Evolutionary conservation across 2,797 vertebrate genomes (phyloP).

Genomic region (Parambassis ranga): DNA sequence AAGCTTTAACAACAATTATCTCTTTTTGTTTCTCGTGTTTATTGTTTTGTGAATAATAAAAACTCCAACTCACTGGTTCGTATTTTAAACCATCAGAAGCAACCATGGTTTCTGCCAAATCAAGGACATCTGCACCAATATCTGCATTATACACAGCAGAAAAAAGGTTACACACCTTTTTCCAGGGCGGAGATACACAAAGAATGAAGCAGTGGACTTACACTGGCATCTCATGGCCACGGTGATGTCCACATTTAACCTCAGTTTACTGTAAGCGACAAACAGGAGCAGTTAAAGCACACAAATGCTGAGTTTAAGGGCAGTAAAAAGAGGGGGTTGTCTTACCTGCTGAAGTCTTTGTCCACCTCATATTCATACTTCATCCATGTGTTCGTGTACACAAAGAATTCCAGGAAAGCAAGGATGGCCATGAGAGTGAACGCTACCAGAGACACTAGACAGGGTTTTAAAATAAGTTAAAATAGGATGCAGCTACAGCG

Average conservation of each 20-base stretch:
- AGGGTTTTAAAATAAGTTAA: background rate
- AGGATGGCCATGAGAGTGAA: constrained; percentile 92
- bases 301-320: no score
- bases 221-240: constrained; percentile 98
- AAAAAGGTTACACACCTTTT: background rate
- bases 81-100: constrained; percentile 92
- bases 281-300: background rate
- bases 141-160: constrained; percentile 76
- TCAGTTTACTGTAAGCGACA: constrained; percentile 88
- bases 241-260: constrained; percentile 96
- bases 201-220: constrained; percentile 78
- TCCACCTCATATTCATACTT: constrained; percentile 98
- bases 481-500: background rate
- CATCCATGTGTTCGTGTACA: constrained; percentile 97
- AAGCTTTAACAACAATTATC: background rate
- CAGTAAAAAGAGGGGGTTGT: no score
- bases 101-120: constrained; percentile 97
- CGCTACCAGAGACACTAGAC: constrained; percentile 91
- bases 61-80: constrained; percentile 86
- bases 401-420: constrained; percentile 94
- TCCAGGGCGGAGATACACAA: background rate
- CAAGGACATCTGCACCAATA: constrained; percentile 95
- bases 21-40: background rate
- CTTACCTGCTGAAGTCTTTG: constrained; percentile 95
- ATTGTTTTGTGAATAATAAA: background rate